Evolutionary conservation across 2,888 invertebrate genomes (phyloP), one percentile per base, ranked within the genome.

Genomic region (Pheosia tremula): DNA sequence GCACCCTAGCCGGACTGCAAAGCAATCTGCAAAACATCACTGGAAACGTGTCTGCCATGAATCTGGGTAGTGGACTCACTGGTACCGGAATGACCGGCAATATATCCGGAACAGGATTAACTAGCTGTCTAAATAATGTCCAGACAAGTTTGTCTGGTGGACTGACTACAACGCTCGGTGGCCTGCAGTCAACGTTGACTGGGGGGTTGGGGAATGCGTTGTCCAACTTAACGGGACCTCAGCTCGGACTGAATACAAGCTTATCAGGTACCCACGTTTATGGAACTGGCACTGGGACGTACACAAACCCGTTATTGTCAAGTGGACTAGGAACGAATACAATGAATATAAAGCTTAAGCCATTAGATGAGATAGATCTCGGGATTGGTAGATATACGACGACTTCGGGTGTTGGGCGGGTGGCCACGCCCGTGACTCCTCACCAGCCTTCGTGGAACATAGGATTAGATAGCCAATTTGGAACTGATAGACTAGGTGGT

Each of bases 361-460:
- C 96, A 67, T 90, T 96, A 84, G 96, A 96, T 75, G 96, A 96
- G 83, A 95, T 96, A 67, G 96, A 96, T 77, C 92, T 96, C 68
- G 95, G 96, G 68, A 80, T 95, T 78, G 91, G 94, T 77, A 94
- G 95, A 81, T 95, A 94, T 81, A 94, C 93, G 58, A 94, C 87
- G 53, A 85, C 85, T 57, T 74, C 84, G 59, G 86, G 88, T 66
- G 90, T 92, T 62, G 93, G 95, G 73, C 91, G 95, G 77, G 94
- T 91, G 60, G 95, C 95, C 53, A 95, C 95, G 53, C 95, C 95
- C n/a, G 95, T 95, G 67, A 95, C 95, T 56, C 95, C 95, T 37
- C 95, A 95, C 81, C 95, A 95, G 79, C 89, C 94, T 36, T 87
- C 93, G 66, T 94, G 94, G 92, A 94, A 86, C 66, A 94, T 95